These are phyloP conservation scores for Tylochromis polylepis DNA, from an alignment of 2,113 vertebrate species.

Conservation along the genomic window DNA sequence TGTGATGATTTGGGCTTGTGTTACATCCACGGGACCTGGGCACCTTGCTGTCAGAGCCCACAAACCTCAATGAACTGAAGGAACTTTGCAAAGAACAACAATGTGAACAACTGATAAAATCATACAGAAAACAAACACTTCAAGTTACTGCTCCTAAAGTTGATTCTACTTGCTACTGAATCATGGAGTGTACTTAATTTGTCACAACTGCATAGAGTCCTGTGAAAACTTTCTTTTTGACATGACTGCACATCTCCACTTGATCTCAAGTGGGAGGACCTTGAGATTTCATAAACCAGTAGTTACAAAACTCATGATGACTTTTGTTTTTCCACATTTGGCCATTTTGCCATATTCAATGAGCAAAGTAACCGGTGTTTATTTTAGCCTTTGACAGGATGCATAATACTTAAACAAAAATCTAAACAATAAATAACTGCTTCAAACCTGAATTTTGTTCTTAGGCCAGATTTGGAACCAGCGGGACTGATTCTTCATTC, in stretches of 20 bases:
- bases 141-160: background rate
- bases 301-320: background rate
- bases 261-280: background rate
- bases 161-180: background rate
- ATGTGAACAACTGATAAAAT: no score
- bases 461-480: conserved; percentile 36
- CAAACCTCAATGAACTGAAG: no score
- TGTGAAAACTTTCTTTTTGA: background rate
- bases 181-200: background rate
- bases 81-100: no score
- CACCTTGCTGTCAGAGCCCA: no score
- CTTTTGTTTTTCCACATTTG: background rate
- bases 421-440: background rate
- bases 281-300: background rate
- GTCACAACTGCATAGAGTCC: background rate
- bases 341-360: background rate
- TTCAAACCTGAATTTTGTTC: background rate
- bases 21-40: background rate
- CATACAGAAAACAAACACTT: background rate
- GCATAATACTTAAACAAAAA: background rate
- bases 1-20: background rate
- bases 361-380: background rate
- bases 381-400: background rate
- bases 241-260: background rate
- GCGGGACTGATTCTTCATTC: background rate